Evolutionary conservation across 2,797 vertebrate genomes (phyloP), one percentile per base, ranked within the genome.

Genomic region (Sebastes wilsoni): DNA sequence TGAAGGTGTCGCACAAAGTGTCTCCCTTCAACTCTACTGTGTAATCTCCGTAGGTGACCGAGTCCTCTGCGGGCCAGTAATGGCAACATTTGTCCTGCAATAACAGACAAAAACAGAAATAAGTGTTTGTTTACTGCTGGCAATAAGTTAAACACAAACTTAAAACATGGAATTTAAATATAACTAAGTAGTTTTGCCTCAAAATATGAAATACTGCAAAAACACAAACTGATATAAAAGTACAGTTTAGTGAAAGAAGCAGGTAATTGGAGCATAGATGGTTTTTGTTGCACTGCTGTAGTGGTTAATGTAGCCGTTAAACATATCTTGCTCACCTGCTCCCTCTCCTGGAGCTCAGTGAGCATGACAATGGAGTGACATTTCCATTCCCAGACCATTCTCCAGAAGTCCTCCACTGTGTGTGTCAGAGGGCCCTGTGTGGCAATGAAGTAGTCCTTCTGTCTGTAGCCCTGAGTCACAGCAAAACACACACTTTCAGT

Each of bases 331-430:
- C 91, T 66, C 22, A 99, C 98, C 97, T 99, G 98, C 91, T 99
- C 98, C 87, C 98, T 95, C 95, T 99, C 98, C 84, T 98, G 97
- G 8, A 99, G 96, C 91, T 99, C 98, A 0, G 98, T 99, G 72
- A 99, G 97, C 97, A 99, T 99, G 54, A 99, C 98, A 4, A 99
- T 96, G 0, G 98, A 98, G 94, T 98, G 97, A 79, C 97, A 99
- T 84, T 97, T 97, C 97, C 98, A 98, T 85, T 99, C 98, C 98
- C 98, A 99, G 60, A 97, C 96, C 98, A 99, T 99, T 87, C 98
- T 94, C 98, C 98, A 99, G 96, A 99, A 99, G 87, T 99, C 98
- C 85, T 99, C 97, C 65, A 99, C 97, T 0, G 98, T 99, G 92
- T 98, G 97, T 0, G 93, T 80, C 32, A 99, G 93, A 0, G 98